A percentile compares a stretch with the other conserved stretches of the same genome.
Evolutionary conservation across 2,888 invertebrate genomes (phyloP).

Genomic region (Rhorus exstirpatorius): DNA sequence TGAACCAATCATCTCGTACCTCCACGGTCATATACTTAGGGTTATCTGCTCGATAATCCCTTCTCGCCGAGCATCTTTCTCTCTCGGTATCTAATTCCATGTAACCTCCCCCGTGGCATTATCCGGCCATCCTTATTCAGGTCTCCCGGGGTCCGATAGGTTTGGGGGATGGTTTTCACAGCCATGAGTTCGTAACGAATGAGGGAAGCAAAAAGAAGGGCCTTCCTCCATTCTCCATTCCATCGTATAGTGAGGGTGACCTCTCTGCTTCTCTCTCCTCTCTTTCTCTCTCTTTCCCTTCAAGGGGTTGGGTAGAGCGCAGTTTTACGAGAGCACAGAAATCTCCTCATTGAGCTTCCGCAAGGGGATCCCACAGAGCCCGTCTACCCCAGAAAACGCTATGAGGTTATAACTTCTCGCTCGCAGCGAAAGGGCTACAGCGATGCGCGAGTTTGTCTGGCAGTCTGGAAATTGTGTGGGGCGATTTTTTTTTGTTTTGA

Average conservation of each 20-base stretch:
- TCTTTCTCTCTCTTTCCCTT: conserved; percentile 20
- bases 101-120: conserved; percentile 74
- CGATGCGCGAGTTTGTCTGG: conserved; percentile 53
- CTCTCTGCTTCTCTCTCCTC: conserved; percentile 4
- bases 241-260: conserved; percentile 18
- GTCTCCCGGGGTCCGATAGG: conserved; percentile 73
- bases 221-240: conserved; percentile 20
- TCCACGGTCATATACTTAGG: conserved; percentile 6
- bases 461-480: conserved; percentile 77
- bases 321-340: conserved; percentile 85
- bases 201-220: conserved; percentile 56
- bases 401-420: conserved; percentile 24
- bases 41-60: conserved; percentile 40
- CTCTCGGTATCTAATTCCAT: conserved; percentile 39
- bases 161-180: conserved; percentile 61
- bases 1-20: background rate
- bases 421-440: conserved; percentile 57
- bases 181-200: conserved; percentile 51
- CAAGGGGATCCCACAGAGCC: conserved; percentile 70
- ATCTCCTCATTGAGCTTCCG: conserved; percentile 85
- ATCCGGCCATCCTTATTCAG: conserved; percentile 84
- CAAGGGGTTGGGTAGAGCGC: conserved; percentile 61
- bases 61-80: conserved; percentile 17
- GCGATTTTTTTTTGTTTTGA: conserved; percentile 67
- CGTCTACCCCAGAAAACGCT: conserved; percentile 55